Evolutionary conservation across 2,888 invertebrate species (phyloP).

Genomic region (Dynastes grantii): DNA sequence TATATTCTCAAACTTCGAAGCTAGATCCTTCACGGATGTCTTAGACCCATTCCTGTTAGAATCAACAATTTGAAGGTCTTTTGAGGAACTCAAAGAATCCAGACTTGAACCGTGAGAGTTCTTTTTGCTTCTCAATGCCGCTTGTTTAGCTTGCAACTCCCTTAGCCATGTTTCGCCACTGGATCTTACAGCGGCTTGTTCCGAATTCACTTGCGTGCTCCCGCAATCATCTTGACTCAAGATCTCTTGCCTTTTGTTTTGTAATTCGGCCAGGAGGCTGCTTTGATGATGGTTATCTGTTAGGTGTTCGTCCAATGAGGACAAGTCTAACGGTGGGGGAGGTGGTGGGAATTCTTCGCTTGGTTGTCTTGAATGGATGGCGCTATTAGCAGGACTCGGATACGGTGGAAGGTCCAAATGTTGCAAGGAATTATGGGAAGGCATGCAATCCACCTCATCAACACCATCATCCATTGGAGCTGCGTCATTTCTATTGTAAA

Average conservation of each 20-base stretch:
- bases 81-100: constrained; percentile 41
- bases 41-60: constrained; percentile 55
- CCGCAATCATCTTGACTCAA: constrained; percentile 73
- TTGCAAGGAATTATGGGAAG: constrained; percentile 70
- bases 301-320: constrained; percentile 74
- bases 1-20: constrained; percentile 82
- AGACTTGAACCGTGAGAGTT: constrained; percentile 36
- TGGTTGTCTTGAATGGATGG: constrained; percentile 86
- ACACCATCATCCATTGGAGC: constrained; percentile 72
- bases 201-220: constrained; percentile 56
- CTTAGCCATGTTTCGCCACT: constrained; percentile 80
- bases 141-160: constrained; percentile 87
- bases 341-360: constrained; percentile 94
- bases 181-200: constrained; percentile 63
- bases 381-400: constrained; percentile 84
- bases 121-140: constrained; percentile 75
- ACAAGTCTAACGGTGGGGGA: constrained; percentile 84
- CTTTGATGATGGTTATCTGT: constrained; percentile 60
- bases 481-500: constrained; percentile 57
- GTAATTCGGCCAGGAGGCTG: constrained; percentile 76
- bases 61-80: constrained; percentile 40
- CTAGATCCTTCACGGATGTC: constrained; percentile 82
- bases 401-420: constrained; percentile 83
- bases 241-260: constrained; percentile 78
- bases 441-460: constrained; percentile 79